Conservation (phyloP, 2,888 invertebrate genomes). For the Acrobasis repandana region DNA sequence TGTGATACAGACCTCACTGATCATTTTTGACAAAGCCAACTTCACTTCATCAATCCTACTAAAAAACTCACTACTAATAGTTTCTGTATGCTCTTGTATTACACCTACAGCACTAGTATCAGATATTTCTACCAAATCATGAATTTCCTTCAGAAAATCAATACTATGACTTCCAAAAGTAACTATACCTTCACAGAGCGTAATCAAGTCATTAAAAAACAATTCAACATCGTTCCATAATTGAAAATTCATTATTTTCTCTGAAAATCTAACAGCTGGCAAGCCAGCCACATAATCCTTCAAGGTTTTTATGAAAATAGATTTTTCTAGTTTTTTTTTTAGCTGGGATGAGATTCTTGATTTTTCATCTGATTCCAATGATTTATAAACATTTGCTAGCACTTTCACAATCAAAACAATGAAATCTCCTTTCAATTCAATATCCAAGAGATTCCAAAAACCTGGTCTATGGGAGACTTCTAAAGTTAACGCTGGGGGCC, state of each 20-base stretch:
- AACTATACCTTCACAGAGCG: conserved; percentile 60
- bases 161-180: conserved; percentile 48
- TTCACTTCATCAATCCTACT: conserved; percentile 48
- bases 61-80: conserved; percentile 74
- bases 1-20: conserved; percentile 48
- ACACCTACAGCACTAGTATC: conserved; percentile 61
- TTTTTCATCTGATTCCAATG: conserved; percentile 55
- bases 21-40: conserved; percentile 38
- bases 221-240: conserved; percentile 71
- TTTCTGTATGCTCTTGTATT: conserved; percentile 61
- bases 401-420: conserved; percentile 74
- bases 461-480: conserved; percentile 70
- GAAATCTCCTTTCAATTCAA: conserved; percentile 70
- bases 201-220: conserved; percentile 56
- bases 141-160: conserved; percentile 48
- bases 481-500: conserved; percentile 63
- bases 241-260: conserved; percentile 66
- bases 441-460: conserved; percentile 70
- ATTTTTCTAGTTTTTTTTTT: conserved; percentile 56
- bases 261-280: conserved; percentile 59
- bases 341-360: conserved; percentile 59
- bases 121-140: conserved; percentile 54
- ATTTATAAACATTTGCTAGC: conserved; percentile 62
- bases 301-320: conserved; percentile 58
- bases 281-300: conserved; percentile 55